Evolutionary conservation across 1,140 invertebrate genomes (phyloP).

Genomic region (Dolichoris vasculosae): DNA sequence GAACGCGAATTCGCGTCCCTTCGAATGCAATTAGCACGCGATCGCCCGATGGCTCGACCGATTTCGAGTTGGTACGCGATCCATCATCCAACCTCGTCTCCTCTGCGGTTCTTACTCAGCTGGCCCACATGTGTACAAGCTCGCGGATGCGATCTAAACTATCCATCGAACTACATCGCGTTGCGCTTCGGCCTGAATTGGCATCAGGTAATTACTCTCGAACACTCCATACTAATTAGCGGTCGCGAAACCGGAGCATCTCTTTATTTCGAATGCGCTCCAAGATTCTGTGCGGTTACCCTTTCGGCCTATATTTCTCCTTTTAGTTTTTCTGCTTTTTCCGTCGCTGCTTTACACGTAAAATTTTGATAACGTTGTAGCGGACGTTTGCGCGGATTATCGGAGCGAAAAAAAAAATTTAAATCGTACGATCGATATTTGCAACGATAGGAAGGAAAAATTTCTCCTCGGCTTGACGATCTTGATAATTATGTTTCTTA

Average conservation of each 20-base stretch:
- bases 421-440: too few relatives aligned
- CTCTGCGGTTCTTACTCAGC: not conserved
- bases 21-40: conserved; percentile 61
- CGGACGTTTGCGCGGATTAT: too few relatives aligned
- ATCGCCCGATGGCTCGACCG: conserved; percentile 56
- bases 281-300: not conserved
- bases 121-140: conserved; percentile 49
- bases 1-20: conserved; percentile 52
- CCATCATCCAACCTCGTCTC: conserved; percentile 45
- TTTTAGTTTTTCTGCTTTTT: not conserved
- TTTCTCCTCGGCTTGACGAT: too few relatives aligned
- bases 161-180: conserved; percentile 56
- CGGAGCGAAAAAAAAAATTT: too few relatives aligned
- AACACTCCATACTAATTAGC: conserved; percentile 47
- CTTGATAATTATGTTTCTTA: too few relatives aligned
- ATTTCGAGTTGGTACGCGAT: conserved; percentile 45
- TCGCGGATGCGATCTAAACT: conserved; percentile 57
- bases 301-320: not conserved
- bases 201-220: conserved; percentile 48
- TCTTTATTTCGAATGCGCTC: conserved; percentile 29
- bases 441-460: too few relatives aligned
- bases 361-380: too few relatives aligned
- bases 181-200: conserved; percentile 48
- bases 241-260: not conserved
- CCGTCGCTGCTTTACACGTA: too few relatives aligned